Percentiles rank a stretch among this genome's conserved stretches.
These are phyloP conservation scores for Villa cingulata DNA, from an alignment of 2,888 invertebrate genomes.

Conservation along the genomic window DNA sequence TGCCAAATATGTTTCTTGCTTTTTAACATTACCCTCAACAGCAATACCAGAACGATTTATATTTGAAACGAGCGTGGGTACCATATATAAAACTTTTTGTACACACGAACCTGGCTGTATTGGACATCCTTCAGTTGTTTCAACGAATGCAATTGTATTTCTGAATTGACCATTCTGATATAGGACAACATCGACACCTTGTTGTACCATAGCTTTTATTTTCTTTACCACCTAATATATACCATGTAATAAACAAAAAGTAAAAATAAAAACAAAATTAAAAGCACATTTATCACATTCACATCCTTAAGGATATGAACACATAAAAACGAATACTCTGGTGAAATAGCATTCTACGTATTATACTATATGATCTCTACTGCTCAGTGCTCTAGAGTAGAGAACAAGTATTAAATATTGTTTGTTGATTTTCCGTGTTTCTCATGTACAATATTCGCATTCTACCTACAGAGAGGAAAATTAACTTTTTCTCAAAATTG, in stretches of 20 bases:
- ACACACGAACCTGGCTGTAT: slow-evolving; percentile 39
- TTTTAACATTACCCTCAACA: slow-evolving; percentile 77
- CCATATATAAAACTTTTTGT: slow-evolving; percentile 78
- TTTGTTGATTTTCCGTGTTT: too few species aligned
- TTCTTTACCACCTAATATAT: slow-evolving; percentile 68
- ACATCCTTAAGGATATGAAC: not conserved
- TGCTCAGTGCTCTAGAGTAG: too few species aligned
- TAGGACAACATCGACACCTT: slow-evolving; percentile 89
- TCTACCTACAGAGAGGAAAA: too few species aligned
- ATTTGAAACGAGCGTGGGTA: slow-evolving; percentile 62
- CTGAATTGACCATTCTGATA: slow-evolving; percentile 93
- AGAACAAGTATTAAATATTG: too few species aligned
- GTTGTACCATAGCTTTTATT: slow-evolving; percentile 83
- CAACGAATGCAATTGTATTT: slow-evolving; percentile 73
- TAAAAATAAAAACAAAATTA: too few species aligned
- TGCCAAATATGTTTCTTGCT: slow-evolving; percentile 71
- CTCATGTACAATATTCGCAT: too few species aligned
- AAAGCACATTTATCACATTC: not conserved
- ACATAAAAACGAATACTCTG: not conserved
- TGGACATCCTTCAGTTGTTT: slow-evolving; percentile 65
- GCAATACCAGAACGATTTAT: slow-evolving; percentile 81
- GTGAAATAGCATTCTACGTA: too few species aligned
- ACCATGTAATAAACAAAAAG: too few species aligned
- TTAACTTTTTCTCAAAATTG: too few species aligned
- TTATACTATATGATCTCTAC: too few species aligned